Base-by-base conservation (phyloP, 2,113 vertebrate species). In the Rousettus leschenaultii region DNA sequence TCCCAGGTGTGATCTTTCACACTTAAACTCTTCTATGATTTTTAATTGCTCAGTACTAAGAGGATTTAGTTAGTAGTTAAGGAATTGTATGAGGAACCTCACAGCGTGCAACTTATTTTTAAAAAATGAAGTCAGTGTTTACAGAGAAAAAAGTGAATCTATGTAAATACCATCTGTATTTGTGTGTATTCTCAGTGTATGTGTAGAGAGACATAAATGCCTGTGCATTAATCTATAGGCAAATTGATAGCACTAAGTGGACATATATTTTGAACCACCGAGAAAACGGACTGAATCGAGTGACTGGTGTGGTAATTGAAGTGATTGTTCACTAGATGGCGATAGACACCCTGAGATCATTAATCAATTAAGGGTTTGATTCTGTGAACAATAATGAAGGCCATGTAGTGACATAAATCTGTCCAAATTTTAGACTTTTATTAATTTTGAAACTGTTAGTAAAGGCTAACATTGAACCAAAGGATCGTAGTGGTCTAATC, bases 321-420 rank as follows among this genome's bases (percentile, higher is more conserved):
- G 86, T 71, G 89, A 91, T 83, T 55, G 55, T 77, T 98, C 99
- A 98, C 98, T 98, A 99, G 99, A 98, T 99, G 99, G 99, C 98
- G 98, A 98, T 98, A 98, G 97, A 99, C 95, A 97, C 98, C 97
- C 98, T 97, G 96, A 91, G 96, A 99, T 99, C 95, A 98, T 97
- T 95, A 95, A 97, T 96, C 98, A 98, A 98, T 99, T 98, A 98
- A 97, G 70, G 26, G 65, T 95, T 90, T 89, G 89, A 7, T 92
- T 97, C 94, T 84, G 43, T 95, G 92, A 97, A 97, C 96, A 97
- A 95, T 96, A 92, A 71, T 87, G 59, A 95, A 96, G 57, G 57
- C 51, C 87, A 95, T 95, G 96, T 97, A 97, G 43, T 94, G 77
- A 75, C 70, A 93, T 59, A 86, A 43, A 92, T 91, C 35, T 93